Base-by-base conservation (phyloP, 2,888 invertebrate species). In the Aphelenchoides bicaudatus region DNA sequence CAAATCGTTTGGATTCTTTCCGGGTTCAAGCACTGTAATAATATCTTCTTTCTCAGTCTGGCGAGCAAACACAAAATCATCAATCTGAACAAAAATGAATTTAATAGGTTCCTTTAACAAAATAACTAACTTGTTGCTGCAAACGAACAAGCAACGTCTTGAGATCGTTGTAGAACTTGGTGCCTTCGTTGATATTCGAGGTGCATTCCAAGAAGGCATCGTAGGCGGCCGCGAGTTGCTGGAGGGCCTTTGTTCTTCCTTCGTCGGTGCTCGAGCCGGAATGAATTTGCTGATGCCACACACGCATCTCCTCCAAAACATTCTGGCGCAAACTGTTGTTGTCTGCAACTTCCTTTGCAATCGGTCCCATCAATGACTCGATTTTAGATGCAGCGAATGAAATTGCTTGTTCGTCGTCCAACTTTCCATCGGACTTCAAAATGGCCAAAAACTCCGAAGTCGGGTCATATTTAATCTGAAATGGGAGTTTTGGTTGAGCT, bases 41-140 rank as follows among this genome's bases (percentile, higher is more conserved):
- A 96, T 83, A 81, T 99, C 98, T 74, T 99, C 98, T 81, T 96
- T 96, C 82, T 99, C 98, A 0, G 96, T 96, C 83, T 91, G 91
- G 30, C 98, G 88, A 37, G 98, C 98, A 83, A 98, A 98, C 81
- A 92, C 92, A 82, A 89, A 96, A 84, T 99, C 98, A 5, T 88
- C 87, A 62, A 37, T 37, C n/a, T n/a, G n/a, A n/a, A n/a, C n/a
- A n/a, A n/a, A n/a, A n/a, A n/a, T n/a, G n/a, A n/a, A n/a, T n/a
- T n/a, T n/a, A n/a, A n/a, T n/a, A 8, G 13, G 13, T 30, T 2
- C 2, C 10, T 28, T 4, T 10, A 39, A 92, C 92, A 82, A 89
- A 96, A 84, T 99, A 98, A 5, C 88, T 87, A 62, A 37, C 90
- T 83, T 96, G 96, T 82, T 89, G 92, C 85, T 98, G 98, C 83